Base-by-base conservation (phyloP, 2,797 vertebrate species). In the Selene dorsalis region DNA sequence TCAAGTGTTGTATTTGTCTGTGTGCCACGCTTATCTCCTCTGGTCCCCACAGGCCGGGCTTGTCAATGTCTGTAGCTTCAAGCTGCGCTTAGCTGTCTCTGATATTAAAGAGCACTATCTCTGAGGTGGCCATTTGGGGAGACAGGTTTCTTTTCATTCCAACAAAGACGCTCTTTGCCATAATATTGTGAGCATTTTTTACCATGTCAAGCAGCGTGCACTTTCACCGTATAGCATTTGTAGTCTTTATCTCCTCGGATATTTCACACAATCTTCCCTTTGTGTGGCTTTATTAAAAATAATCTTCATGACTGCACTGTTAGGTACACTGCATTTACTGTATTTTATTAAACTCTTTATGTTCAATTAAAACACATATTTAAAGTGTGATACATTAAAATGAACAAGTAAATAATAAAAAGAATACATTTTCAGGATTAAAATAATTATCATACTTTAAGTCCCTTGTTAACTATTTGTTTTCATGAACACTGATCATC, bases 1-100 rank as follows among this genome's bases (percentile, higher is more conserved):
- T 95, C 94, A 96, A 95, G 93, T 90, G 84, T 87, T 92, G 93
- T 94, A 91, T 97, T 97, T 97, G 95, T 96, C 94, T 93, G 94
- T 87, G 92, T 89, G 93, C 91, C 93, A 93, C 88, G 67, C 60
- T 95, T 89, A 93, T 93, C 93, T 95, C 80, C 85, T 90, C 89
- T 56, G 84, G 58, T 95, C 95, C 96, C 96, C 86, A 94, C 87
- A 95, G 96, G 94, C 93, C 91, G 82, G 74, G 86, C 93, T 94
- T 95, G 95, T 96, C 96, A 96, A 94, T 92, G 94, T 95, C 92
- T 94, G 93, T 88, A 94, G 93, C 95, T 96, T 94, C 89, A 90
- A 94, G 94, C 90, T 87, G 88, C 87, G 84, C 91, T 91, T 82
- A 95, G 93, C 89, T 92, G 79, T 69, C 92, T 93, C 92, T 92